These are phyloP conservation scores for Tuberolachnus salignus DNA, from an alignment of 2,888 invertebrate species.

Conservation along the genomic window DNA sequence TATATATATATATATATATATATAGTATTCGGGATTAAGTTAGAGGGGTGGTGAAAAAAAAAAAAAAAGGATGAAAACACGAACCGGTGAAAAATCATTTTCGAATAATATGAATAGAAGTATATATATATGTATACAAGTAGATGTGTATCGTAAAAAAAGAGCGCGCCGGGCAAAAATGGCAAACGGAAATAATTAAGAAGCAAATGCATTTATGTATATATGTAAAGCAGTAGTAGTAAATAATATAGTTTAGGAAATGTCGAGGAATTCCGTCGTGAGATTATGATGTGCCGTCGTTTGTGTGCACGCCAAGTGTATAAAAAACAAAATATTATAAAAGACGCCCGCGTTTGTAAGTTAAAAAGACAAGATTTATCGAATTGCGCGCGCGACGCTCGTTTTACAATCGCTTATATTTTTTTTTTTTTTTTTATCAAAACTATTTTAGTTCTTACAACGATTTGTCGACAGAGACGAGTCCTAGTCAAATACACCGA, in stretches of 20 bases:
- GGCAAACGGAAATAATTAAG: constrained; percentile 26
- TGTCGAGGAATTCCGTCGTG: neutral
- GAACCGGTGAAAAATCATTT: neutral
- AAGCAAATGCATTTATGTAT: neutral
- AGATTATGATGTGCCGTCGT: neutral
- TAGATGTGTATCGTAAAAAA: too few species aligned
- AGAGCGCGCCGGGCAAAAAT: neutral
- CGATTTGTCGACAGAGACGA: neutral
- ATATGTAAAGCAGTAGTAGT: too few species aligned
- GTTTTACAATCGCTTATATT: constrained; percentile 16
- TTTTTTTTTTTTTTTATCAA: constrained; percentile 13
- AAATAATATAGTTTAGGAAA: neutral
- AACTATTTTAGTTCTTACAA: neutral
- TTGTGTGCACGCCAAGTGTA: neutral
- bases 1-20: too few species aligned
- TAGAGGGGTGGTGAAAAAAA: neutral
- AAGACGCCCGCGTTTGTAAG: constrained; percentile 17
- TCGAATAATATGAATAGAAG: neutral
- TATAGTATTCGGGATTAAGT: too few species aligned
- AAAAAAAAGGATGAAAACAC: neutral
- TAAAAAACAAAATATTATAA: neutral
- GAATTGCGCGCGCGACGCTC: neutral
- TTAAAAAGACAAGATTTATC: constrained; percentile 39
- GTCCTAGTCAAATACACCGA: too few species aligned
- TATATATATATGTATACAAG: too few species aligned